Evolutionary conservation across 1,140 invertebrate species (phyloP), one percentile per base, ranked within the genome.

Genomic region (Dendroctonus ponderosae): DNA sequence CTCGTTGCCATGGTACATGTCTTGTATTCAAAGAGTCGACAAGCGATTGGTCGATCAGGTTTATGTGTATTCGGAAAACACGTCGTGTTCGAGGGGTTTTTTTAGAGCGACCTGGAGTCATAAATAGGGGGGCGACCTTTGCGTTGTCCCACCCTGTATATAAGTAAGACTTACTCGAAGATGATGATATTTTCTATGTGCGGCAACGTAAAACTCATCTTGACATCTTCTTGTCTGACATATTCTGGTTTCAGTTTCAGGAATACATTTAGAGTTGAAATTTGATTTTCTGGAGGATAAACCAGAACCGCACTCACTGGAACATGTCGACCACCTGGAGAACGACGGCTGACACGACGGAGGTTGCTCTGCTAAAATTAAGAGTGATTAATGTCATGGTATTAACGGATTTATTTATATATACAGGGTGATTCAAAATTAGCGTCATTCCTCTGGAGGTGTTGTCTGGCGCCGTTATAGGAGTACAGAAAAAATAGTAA

Each of bases 321-420:
- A 86, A 75, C 88, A 90, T 3, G 77, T 72, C 5, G 83, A 83
- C 88, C 88, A 90, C 41, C 82, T 80, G 6, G 84, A 83, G 58
- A 77, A 77, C 8, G 70, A 61, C n/a, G 76, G 75, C 46, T 75
- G 70, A 63, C 77, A 78, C 9, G 72, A 70, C 15, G 75, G 72
- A 26, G 76, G 76, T 67, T 78, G 72, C 62, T 78, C 75, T 72
- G 71, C 76, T 78, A 61, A 70, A 70, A 70, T 15, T 59, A 14
- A 39, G 7, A 41, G 40, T n/a, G 12, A 46, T 46, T 46, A 26
- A n/a, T 26, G 26, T 26, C 3, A 26, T 26, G 26, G 26, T 26
- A 26, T 26, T 26, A 26, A 26, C 3, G 1, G 26, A 26, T 26
- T 26, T 1, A 26, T 26, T 26, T 26, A 26, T 26, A 26, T 26